These are phyloP conservation scores for Acanthornis magna DNA, from an alignment of 2,797 vertebrate genomes.

Conservation along the genomic window DNA sequence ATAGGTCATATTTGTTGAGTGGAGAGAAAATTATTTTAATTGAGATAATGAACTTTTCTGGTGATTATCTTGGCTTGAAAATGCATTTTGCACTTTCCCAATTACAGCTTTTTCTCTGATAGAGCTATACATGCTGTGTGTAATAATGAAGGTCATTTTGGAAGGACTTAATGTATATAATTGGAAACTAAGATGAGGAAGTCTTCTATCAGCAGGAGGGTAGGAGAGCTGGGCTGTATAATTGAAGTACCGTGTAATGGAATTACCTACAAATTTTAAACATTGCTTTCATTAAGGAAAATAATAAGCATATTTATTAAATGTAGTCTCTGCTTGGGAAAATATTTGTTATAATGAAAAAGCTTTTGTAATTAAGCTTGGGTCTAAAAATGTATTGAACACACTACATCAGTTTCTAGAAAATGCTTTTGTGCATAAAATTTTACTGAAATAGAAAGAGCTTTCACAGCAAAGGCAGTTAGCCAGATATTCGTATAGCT, in stretches of 20 bases:
- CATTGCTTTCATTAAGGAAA: conserved; percentile 57
- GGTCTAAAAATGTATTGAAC: conserved; percentile 36
- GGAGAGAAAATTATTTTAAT: conserved; percentile 70
- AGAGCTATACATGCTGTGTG: conserved; percentile 49
- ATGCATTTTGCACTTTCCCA: conserved; percentile 55
- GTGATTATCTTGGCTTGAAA: conserved; percentile 67
- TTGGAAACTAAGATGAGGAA: conserved; percentile 67
- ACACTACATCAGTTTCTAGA: conserved; percentile 32
- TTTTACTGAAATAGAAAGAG: conserved; percentile 53
- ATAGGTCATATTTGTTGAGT: conserved; percentile 61
- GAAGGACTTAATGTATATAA: conserved; percentile 69
- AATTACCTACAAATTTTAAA: conserved; percentile 71
- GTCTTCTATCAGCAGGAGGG: conserved; percentile 62
- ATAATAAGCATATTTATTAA: conserved; percentile 67
- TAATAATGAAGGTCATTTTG: conserved; percentile 70
- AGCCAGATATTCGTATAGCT: conserved; percentile 38
- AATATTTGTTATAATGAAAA: conserved; percentile 67
- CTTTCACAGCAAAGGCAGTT: conserved; percentile 49
- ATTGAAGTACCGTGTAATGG: conserved; percentile 67
- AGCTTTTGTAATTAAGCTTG: conserved; percentile 60
- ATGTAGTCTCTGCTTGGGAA: conserved; percentile 34
- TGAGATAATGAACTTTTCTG: conserved; percentile 70
- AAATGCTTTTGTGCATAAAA: conserved; percentile 46
- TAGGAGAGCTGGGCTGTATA: conserved; percentile 45
- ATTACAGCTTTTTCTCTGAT: conserved; percentile 51